Base-by-base conservation (phyloP, 2,888 invertebrate genomes). In the Scotopteryx bipunctaria region DNA sequence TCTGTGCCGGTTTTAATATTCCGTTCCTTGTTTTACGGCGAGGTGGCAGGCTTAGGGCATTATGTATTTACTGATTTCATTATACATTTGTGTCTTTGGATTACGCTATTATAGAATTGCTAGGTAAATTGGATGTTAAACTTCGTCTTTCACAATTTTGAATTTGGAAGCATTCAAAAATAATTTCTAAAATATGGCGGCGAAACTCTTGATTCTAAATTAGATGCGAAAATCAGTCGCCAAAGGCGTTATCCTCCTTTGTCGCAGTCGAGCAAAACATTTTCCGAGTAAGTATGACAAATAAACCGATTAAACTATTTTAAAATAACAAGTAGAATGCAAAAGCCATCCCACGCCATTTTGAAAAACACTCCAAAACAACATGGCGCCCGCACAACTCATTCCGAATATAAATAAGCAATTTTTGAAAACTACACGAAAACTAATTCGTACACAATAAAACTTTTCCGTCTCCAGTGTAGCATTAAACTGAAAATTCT, bases 1-100 rank as follows among this genome's bases (percentile, higher is more conserved):
- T 86, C 82, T 80, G 77, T 78, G 75, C 73, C 76, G 83, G 77
- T 89, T 89, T 89, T 89, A 89, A 88, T 89, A 89, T 89, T 88
- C 86, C 72, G 65, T 73, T 83, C 86, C 88, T 83, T 82, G 86
- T 87, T 89, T 86, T 85, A 87, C 81, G 79, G 78, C 74, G 79
- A 73, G 77, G 71, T 76, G 75, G 69, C 35, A 63, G 59, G 60
- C 61, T 63, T 55, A 25, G 27, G 69, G 76, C 71, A 74, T 78
- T 76, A 76, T 70, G 74, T 76, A 74, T 73, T 77, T 73, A 72
- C 69, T 71, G 73, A 71, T 77, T 79, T 75, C 25, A 44, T 44
- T 44, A 25, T 44, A 44, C 43, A 44, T 44, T 25, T 44, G 16
- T 31, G 21, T 32, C 11, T 33, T 32, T 31, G 40, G 19, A 31